phyloP scores from a whole-genome alignment of 1,140 invertebrate species.

The Brachionus plicatilis region DNA sequence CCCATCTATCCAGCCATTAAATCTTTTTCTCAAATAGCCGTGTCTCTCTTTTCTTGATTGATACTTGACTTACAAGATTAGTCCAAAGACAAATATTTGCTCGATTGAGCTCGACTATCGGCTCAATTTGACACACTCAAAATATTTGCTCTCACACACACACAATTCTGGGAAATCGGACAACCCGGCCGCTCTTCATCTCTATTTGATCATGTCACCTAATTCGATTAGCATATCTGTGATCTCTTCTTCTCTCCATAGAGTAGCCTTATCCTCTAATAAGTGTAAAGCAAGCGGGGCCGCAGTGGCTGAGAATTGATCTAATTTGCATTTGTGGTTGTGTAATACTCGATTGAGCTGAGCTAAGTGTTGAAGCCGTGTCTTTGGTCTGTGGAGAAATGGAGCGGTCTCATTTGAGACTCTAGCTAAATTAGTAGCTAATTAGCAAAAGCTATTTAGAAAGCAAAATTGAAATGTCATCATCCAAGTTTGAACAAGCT shows the following conservation, averaged over 20 bases:
- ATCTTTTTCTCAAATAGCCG: not conserved
- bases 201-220: conserved; percentile 9
- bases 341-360: not conserved
- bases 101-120: not conserved
- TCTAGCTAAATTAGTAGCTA: not conserved
- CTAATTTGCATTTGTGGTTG: not conserved
- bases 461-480: conserved; percentile 21
- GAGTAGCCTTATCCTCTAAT: not conserved
- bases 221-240: not conserved
- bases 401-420: not conserved
- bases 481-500: not conserved
- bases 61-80: conserved; percentile 24
- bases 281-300: not conserved
- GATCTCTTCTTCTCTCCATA: not conserved
- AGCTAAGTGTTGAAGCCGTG: not conserved
- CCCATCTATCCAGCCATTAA: not conserved
- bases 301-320: not conserved
- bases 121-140: not conserved
- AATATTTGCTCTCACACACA: not conserved
- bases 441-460: not conserved
- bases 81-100: not conserved
- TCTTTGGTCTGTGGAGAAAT: not conserved
- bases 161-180: not conserved
- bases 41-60: conserved; percentile 2
- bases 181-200: not conserved